phyloP scores from a whole-genome alignment of 2,888 invertebrate genomes.

The Nysson spinosus region DNA sequence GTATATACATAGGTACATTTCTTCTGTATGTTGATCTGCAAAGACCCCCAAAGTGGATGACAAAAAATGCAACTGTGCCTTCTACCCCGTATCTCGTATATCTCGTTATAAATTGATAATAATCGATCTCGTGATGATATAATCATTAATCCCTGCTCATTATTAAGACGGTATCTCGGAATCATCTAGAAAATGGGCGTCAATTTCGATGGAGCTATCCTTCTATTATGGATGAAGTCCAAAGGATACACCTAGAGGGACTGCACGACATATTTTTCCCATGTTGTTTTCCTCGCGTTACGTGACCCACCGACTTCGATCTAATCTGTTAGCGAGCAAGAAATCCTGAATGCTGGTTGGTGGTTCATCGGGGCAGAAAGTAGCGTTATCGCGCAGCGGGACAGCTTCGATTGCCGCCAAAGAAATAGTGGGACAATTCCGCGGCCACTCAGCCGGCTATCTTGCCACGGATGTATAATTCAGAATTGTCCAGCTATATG shows the following conservation, averaged over 20 bases:
- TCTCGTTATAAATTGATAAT: too few species aligned
- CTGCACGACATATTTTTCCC: conserved; percentile 14
- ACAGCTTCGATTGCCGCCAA: conserved; percentile 63
- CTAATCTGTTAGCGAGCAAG: conserved; percentile 34
- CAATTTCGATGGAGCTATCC: too few species aligned
- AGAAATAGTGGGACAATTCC: conserved; percentile 69
- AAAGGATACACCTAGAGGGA: neutral
- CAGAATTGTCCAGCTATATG: conserved; percentile 71
- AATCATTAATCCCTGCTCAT: too few species aligned
- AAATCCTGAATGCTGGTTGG: conserved; percentile 14
- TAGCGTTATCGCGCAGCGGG: conserved; percentile 53
- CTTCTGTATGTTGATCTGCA: too few species aligned
- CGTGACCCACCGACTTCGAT: conserved; percentile 42
- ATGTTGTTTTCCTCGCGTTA: neutral
- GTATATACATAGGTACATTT: too few species aligned
- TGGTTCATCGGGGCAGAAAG: conserved; percentile 13
- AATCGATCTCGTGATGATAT: too few species aligned
- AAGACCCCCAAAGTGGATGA: too few species aligned
- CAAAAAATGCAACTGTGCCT: too few species aligned
- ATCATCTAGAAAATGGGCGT: too few species aligned
- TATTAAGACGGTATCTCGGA: too few species aligned
- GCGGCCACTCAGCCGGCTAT: conserved; percentile 63
- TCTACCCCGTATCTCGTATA: too few species aligned
- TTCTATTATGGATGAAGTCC: too few species aligned
- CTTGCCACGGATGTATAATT: conserved; percentile 71